These are phyloP conservation scores for Tachina fera DNA, from an alignment of 2,888 invertebrate genomes.

Conservation along the genomic window DNA sequence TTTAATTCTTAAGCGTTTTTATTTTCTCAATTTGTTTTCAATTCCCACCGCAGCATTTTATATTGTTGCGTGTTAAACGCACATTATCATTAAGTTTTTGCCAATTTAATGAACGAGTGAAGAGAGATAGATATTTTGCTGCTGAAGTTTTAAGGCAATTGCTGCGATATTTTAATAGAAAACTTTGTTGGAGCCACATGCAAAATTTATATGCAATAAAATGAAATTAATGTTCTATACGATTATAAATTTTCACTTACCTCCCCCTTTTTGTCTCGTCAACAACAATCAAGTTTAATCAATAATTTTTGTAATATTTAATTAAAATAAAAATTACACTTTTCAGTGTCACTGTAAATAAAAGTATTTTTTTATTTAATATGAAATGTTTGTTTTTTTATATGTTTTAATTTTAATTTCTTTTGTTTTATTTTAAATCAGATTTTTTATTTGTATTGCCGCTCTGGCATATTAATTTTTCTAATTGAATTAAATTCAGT, in stretches of 20 bases:
- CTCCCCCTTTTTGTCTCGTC: not conserved
- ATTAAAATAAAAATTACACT: slow-evolving; percentile 39
- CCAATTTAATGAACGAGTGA: slow-evolving; percentile 35
- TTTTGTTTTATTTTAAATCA: slow-evolving; percentile 2
- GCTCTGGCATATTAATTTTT: slow-evolving; percentile 31
- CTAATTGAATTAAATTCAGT: slow-evolving; percentile 15
- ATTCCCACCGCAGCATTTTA: slow-evolving; percentile 41
- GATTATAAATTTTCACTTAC: not conserved
- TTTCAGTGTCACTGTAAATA: slow-evolving; percentile 8
- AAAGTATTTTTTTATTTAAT: slow-evolving; percentile 5
- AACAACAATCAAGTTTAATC: slow-evolving; percentile 33
- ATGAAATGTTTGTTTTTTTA: not conserved
- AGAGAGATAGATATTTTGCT: slow-evolving; percentile 5
- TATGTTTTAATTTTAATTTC: slow-evolving; percentile 8
- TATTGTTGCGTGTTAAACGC: slow-evolving; percentile 68
- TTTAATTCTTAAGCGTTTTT: not conserved
- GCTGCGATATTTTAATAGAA: slow-evolving; percentile 18
- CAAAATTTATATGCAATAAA: slow-evolving; percentile 20
- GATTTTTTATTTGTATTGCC: slow-evolving; percentile 12
- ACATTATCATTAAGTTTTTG: slow-evolving; percentile 64
- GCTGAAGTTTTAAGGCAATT: slow-evolving; percentile 30
- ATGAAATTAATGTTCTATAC: slow-evolving; percentile 22
- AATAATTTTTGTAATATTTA: slow-evolving; percentile 14
- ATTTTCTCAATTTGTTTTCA: slow-evolving; percentile 34
- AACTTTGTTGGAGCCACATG: slow-evolving; percentile 46